Evolutionary conservation across 2,113 vertebrate genomes (phyloP).

Genomic region (Spizaetus ornatus): DNA sequence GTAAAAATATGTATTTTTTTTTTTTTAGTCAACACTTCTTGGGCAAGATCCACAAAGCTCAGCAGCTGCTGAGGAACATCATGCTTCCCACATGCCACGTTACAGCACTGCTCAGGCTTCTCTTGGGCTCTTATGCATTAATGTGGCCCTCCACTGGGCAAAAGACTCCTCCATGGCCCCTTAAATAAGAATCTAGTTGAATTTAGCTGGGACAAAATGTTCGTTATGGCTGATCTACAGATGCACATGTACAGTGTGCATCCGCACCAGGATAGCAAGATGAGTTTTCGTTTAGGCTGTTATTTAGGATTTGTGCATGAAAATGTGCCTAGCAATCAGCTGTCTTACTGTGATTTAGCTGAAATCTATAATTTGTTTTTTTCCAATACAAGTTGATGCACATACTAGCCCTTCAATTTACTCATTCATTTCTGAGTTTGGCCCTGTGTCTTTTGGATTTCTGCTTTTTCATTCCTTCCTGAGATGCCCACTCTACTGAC

Average conservation of each 20-base stretch:
- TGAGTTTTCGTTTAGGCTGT: background rate
- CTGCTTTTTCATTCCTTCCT: slow-evolving; percentile 10
- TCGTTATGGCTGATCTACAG: background rate
- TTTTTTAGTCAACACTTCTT: background rate
- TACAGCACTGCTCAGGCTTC: background rate
- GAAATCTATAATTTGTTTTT: background rate
- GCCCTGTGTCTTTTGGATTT: background rate
- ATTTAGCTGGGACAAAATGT: background rate
- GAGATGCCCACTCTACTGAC: background rate
- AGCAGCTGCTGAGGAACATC: background rate
- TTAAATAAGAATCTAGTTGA: background rate
- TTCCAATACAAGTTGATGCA: background rate
- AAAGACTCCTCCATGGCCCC: background rate
- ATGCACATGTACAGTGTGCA: background rate
- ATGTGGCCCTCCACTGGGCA: background rate
- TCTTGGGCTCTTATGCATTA: background rate
- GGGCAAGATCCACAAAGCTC: background rate
- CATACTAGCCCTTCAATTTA: background rate
- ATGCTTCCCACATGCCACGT: background rate
- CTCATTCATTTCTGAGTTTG: slow-evolving; percentile 16
- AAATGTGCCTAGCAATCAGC: background rate
- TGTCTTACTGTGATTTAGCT: background rate
- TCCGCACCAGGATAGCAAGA: rapidly evolving
- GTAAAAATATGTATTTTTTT: background rate
- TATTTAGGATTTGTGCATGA: background rate